Percentiles rank a stretch among this genome's conserved stretches.
These are phyloP conservation scores for Vidua chalybeata DNA, from an alignment of 2,113 vertebrate species.

Conservation along the genomic window DNA sequence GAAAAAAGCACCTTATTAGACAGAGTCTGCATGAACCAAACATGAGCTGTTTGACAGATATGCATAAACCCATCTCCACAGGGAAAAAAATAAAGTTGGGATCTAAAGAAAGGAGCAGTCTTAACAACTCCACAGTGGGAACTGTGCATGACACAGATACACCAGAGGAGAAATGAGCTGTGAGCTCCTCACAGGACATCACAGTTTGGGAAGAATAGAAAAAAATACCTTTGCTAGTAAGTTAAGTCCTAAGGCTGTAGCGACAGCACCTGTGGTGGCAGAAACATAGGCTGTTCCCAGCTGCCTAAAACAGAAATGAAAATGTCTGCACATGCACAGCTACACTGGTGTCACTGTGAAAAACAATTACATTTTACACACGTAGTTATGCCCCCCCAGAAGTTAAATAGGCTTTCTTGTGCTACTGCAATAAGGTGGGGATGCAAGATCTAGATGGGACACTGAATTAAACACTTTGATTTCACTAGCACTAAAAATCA, in stretches of 20 bases:
- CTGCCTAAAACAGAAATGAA: slow-evolving; percentile 83
- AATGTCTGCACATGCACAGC: background rate
- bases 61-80: background rate
- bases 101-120: background rate
- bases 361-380: background rate
- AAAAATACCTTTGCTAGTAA: slow-evolving; percentile 90
- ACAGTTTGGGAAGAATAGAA: background rate
- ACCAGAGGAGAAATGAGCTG: background rate
- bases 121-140: background rate
- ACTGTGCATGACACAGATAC: background rate
- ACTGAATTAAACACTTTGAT: background rate
- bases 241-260: slow-evolving; percentile 95
- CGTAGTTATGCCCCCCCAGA: rapidly evolving
- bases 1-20: background rate
- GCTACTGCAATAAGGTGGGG: background rate
- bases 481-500: background rate
- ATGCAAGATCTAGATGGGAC: background rate
- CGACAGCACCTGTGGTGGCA: slow-evolving; percentile 94
- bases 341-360: background rate
- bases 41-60: background rate
- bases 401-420: background rate
- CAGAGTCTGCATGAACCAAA: background rate
- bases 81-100: background rate
- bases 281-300: slow-evolving; percentile 95
- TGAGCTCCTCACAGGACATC: background rate